Conservation (phyloP, 2,888 invertebrate genomes). For the Dolomedes plantarius region DNA sequence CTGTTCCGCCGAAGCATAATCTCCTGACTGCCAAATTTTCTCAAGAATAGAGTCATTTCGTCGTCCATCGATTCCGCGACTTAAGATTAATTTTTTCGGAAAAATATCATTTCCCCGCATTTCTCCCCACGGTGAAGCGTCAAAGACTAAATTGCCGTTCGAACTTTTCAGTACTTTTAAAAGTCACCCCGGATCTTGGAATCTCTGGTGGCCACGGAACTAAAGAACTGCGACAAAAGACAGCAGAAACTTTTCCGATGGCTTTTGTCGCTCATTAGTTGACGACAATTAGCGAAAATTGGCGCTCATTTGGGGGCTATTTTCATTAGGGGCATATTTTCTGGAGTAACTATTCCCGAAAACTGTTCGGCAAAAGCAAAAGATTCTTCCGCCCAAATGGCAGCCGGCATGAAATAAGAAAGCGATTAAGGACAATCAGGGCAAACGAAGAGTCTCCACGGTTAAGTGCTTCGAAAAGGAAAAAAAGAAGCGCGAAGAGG, state of each 20-base stretch:
- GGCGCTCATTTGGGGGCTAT: constrained; percentile 61
- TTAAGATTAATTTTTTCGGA: background rate
- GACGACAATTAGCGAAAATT: constrained; percentile 62
- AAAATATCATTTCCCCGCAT: background rate
- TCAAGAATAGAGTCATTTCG: background rate
- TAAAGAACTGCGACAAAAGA: constrained; percentile 11
- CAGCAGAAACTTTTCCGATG: constrained; percentile 34
- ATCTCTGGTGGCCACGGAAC: background rate
- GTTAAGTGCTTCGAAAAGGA: background rate
- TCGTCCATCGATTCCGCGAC: background rate
- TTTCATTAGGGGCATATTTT: constrained; percentile 29
- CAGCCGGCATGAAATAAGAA: constrained; percentile 1
- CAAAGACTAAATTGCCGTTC: background rate
- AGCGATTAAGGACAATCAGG: constrained; percentile 8
- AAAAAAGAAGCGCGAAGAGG: background rate
- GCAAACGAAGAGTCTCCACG: background rate
- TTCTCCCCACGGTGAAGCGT: background rate
- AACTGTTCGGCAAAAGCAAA: constrained; percentile 5
- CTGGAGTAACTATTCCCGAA: constrained; percentile 1
- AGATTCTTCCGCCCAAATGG: background rate
- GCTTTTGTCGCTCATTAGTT: constrained; percentile 50
- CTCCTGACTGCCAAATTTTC: background rate
- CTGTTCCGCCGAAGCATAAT: too few relatives aligned
- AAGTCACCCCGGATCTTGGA: background rate
- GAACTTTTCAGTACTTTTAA: background rate